A percentile compares a stretch with the other conserved stretches of the same genome.
Conservation (phyloP, 2,888 invertebrate species). For the Tenthredo livida region DNA sequence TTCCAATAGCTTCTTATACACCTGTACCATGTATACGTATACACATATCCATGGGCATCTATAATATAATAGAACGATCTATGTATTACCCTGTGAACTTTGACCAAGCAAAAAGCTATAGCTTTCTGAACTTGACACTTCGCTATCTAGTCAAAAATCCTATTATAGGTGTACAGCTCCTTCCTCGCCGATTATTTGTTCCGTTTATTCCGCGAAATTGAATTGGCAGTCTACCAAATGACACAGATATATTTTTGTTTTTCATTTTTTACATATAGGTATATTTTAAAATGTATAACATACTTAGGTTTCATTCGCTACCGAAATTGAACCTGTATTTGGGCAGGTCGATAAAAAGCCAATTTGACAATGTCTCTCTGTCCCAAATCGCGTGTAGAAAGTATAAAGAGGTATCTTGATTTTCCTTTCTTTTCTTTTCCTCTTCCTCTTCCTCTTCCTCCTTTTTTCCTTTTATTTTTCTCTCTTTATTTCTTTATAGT, state of each 20-base stretch:
- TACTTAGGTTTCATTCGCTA: constrained; percentile 6
- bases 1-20: background rate
- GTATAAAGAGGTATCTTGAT: background rate
- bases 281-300: background rate
- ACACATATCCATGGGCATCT: no score
- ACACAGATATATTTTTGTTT: background rate
- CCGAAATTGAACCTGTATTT: constrained; percentile 17
- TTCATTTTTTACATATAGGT: background rate
- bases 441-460: background rate
- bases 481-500: background rate
- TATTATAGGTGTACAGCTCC: no score
- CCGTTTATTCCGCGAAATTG: constrained; percentile 19
- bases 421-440: background rate
- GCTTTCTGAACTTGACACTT: background rate
- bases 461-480: background rate
- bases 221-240: constrained; percentile 30
- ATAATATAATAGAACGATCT: background rate
- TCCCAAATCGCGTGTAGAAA: constrained; percentile 28
- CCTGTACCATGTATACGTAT: background rate
- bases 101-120: background rate
- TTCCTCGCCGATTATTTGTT: background rate
- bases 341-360: constrained; percentile 11
- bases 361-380: constrained; percentile 23
- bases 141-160: background rate
- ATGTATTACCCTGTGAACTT: background rate